Conservation (phyloP, 2,888 invertebrate genomes). For the Cataglyphis rosenhaueri region DNA sequence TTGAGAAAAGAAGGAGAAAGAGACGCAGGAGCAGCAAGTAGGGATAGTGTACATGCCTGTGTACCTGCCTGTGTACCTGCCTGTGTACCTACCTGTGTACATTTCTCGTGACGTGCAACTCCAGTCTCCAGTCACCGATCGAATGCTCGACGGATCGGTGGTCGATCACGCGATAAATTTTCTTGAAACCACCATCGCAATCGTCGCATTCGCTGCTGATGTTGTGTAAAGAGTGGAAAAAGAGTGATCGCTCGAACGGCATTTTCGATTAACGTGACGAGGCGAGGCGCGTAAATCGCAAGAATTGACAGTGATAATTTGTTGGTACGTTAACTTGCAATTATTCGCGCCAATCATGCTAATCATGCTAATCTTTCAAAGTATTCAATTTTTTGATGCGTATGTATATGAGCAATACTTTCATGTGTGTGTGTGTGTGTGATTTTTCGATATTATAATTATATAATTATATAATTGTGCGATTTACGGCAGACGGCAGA, state of each 20-base stretch:
- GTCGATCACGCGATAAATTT: conserved; percentile 63
- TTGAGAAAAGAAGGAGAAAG: conserved; percentile 74
- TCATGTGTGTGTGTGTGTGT: neutral
- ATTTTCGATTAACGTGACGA: conserved; percentile 36
- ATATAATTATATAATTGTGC: neutral
- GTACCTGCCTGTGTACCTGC: conserved; percentile 73
- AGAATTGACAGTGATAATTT: conserved; percentile 5
- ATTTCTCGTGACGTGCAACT: conserved; percentile 58
- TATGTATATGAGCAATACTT: neutral
- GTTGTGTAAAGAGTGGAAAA: neutral
- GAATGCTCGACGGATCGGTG: conserved; percentile 74
- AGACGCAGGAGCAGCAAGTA: conserved; percentile 63
- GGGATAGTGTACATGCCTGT: conserved; percentile 60
- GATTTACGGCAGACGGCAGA: neutral
- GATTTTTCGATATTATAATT: neutral
- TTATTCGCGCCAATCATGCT: neutral
- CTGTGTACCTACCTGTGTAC: conserved; percentile 69
- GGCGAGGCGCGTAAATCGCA: conserved; percentile 39
- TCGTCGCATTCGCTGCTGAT: neutral
- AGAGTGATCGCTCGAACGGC: neutral
- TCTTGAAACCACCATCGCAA: neutral
- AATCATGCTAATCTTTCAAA: neutral
- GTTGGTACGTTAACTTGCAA: conserved; percentile 57
- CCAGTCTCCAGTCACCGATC: conserved; percentile 82
- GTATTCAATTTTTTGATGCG: neutral